Conservation (phyloP, 2,113 vertebrate genomes). For the Mionectes macconnelli region DNA sequence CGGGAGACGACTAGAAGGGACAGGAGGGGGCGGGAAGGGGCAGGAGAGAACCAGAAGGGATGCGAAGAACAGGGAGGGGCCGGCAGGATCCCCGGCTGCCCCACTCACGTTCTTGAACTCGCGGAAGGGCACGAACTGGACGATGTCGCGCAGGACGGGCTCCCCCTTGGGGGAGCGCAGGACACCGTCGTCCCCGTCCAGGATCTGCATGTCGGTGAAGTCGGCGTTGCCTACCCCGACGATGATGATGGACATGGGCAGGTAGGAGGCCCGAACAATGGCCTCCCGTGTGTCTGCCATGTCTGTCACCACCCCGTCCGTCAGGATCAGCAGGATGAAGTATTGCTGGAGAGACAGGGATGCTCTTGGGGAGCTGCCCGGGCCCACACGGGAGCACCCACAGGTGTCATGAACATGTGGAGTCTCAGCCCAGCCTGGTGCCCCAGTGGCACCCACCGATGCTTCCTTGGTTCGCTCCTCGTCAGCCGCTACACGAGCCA, state of each 20-base stretch:
- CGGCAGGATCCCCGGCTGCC: rapidly evolving
- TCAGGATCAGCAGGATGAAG: constrained; percentile 93
- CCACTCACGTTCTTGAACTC: constrained; percentile 93
- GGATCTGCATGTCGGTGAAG: constrained; percentile 96
- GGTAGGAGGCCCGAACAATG: constrained; percentile 90
- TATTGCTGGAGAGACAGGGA: constrained; percentile 78
- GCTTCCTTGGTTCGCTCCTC: constrained; percentile 88
- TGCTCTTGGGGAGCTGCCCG: not conserved
- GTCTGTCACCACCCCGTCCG: constrained; percentile 92
- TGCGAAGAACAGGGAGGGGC: rapidly evolving
- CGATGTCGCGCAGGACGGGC: constrained; percentile 89
- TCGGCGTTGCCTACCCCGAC: constrained; percentile 93
- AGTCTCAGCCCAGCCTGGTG: not conserved
- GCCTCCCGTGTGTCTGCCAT: constrained; percentile 94
- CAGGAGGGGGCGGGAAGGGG: not conserved
- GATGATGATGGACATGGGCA: constrained; percentile 95
- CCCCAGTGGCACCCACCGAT: constrained; percentile 76
- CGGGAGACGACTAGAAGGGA: no score
- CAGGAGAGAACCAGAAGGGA: not conserved
- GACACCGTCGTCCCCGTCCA: constrained; percentile 88
- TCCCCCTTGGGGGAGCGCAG: constrained; percentile 89
- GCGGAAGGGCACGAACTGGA: constrained; percentile 94
- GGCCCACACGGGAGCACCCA: not conserved
- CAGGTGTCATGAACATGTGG: rapidly evolving
- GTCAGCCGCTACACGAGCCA: constrained; percentile 82